Evolutionary conservation across 2,113 vertebrate genomes (phyloP), one percentile per base, ranked within the genome.

Genomic region (Phalacrocorax aristotelis): DNA sequence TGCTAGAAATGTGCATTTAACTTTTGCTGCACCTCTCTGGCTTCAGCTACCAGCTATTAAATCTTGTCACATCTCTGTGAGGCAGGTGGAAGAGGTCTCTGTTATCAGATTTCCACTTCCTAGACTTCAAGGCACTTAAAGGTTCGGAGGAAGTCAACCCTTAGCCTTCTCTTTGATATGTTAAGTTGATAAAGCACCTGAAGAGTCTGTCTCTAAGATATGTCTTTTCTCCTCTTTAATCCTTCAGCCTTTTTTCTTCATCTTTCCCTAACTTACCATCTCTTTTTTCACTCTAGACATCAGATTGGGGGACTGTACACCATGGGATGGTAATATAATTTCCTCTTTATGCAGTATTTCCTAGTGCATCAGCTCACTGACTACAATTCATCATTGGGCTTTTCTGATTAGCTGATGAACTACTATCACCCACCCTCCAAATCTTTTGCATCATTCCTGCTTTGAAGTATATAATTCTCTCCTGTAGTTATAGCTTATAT

Each of bases 361-460:
- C 21, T 68, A 42, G 27, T 38, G 11, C 29, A 71, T 68, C 57
- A 69, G 13, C 19, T 79, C 26, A 68, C 12, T 79, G 38, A 19
- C 44, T 89, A 12, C 13, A 55, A 7, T 62, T 82, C 22, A 70
- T 68, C 57, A 60, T 4, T 42, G 16, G 15, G 21, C 9, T 83
- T 80, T 92, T 80, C 20, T 72, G 66, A 83, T 69, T 52, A 72
- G 49, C 32, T 72, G n/a, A 8, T 71, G 60, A 76, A 46, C 19
- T 38, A 18, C 16, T 40, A 26, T 29, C 26, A 19, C 4, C 5
- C 8, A 9, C 0, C 3, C 12, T 5, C 6, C 22, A 11, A 74
- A 81, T 54, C 13, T 61, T 89, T 84, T 51, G 11, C 10, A 30
- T 83, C 29, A 20, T 55, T 70, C 21, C 32, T 91, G 60, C 16